Percentiles rank a stretch among this genome's conserved stretches.
Evolutionary conservation across 2,888 invertebrate species (phyloP).

Genomic region (Dryadula phaetusa): DNA sequence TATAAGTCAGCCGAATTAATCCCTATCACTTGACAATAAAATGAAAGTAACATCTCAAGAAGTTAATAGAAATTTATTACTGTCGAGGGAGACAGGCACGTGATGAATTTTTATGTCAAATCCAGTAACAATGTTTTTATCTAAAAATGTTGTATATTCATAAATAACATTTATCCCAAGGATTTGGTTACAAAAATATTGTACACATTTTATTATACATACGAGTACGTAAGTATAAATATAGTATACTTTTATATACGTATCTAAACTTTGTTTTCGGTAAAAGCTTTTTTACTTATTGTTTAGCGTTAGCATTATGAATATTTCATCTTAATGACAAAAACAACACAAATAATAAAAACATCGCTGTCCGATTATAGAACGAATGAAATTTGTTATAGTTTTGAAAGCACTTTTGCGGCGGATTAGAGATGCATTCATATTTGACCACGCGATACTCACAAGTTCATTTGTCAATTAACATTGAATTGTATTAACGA

Average conservation of each 20-base stretch:
- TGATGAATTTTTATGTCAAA: slow-evolving; percentile 59
- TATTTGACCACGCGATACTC: too few species aligned
- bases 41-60: slow-evolving; percentile 79
- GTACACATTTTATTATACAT: slow-evolving; percentile 11
- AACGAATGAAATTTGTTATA: not conserved
- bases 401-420: not conserved
- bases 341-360: slow-evolving; percentile 30
- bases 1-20: slow-evolving; percentile 84
- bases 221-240: slow-evolving; percentile 18
- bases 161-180: not conserved
- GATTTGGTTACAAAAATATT: not conserved
- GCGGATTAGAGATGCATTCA: not conserved
- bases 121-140: slow-evolving; percentile 29
- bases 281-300: slow-evolving; percentile 39
- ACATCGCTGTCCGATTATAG: slow-evolving; percentile 5
- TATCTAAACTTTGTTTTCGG: slow-evolving; percentile 31
- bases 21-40: slow-evolving; percentile 82
- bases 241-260: too few species aligned
- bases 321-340: slow-evolving; percentile 41
- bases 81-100: slow-evolving; percentile 61
- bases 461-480: too few species aligned
- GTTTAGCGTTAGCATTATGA: slow-evolving; percentile 34
- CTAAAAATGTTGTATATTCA: slow-evolving; percentile 21
- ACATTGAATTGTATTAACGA: too few species aligned
- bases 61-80: slow-evolving; percentile 80